Base-by-base conservation (phyloP, 2,797 vertebrate species). In the Bryconaethiops microstoma region DNA sequence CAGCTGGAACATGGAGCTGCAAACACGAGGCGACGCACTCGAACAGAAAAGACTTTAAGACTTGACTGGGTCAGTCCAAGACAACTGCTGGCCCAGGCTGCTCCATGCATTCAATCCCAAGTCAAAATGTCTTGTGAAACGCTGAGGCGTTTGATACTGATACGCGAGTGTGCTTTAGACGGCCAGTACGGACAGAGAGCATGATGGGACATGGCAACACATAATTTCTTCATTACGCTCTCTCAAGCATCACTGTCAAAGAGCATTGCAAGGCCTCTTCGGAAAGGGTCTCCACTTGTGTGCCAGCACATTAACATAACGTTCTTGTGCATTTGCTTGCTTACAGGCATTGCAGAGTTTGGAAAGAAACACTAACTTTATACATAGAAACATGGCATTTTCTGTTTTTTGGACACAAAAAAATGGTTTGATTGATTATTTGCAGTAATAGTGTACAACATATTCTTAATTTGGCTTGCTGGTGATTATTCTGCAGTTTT, bases 141-240 rank as follows among this genome's bases (percentile, higher is more conserved):
- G 60, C 70, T 62, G 6, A 59, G 7, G 40, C 23, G 0, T 65
- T 73, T 74, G 55, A 52, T 40, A 25, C 76, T 74, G 54, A 62
- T 62, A 40, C 62, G 69, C 55, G 59, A 75, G 52, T n/a, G 57
- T 48, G 79, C 57, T 65, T 40, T 48, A 35, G 67, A 62, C 29
- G 68, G 76, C 54, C 16, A 12, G 25, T 39, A 48, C 19, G 50
- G 62, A 57, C 67, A 76, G 23, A 76, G 78, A 70, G 78, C 69
- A 81, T 83, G 39, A 90, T 85, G 70, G 78, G 87, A 86, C 79
- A 21, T 35, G 83, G 83, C 83, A 88, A 50, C 14, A 23, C 69
- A 64, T 87, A 84, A 83, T 82, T 84, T 84, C 67, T 74, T 84
- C 69, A 76, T 65, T 76, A 52, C 60, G 48, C 73, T 0, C 48